Percentiles rank a stretch among this genome's conserved stretches.
phyloP scores from a whole-genome alignment of 1,140 invertebrate genomes.

The Drosophila nikananu region DNA sequence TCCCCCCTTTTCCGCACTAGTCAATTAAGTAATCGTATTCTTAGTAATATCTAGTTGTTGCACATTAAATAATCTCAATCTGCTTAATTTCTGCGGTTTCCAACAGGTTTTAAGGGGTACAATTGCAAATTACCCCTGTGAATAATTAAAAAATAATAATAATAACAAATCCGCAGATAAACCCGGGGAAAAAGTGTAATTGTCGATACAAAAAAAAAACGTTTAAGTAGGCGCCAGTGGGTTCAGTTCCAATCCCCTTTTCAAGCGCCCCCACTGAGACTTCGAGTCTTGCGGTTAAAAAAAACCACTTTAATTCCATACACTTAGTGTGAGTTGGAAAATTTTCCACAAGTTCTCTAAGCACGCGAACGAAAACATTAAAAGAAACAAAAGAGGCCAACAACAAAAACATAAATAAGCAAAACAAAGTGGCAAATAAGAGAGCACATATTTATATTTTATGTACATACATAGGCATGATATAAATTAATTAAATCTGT shows the following conservation, averaged over 20 bases:
- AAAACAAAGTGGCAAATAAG: conserved; percentile 37
- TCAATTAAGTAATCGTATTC: conserved; percentile 35
- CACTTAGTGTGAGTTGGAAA: conserved; percentile 73
- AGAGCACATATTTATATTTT: conserved; percentile 14
- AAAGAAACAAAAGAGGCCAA: conserved; percentile 40
- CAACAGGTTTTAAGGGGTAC: conserved; percentile 36
- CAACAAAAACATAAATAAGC: conserved; percentile 70
- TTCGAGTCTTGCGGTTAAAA: conserved; percentile 23
- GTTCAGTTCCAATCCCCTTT: conserved; percentile 5
- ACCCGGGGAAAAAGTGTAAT: conserved; percentile 34
- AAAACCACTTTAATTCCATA: conserved; percentile 74
- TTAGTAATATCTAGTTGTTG: conserved; percentile 4
- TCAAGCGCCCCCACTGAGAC: neutral
- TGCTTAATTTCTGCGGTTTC: conserved; percentile 36
- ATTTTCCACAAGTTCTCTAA: conserved; percentile 69
- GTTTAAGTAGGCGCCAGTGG: conserved; percentile 63
- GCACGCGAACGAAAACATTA: conserved; percentile 52
- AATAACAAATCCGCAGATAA: conserved; percentile 10
- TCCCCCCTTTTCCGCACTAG: neutral
- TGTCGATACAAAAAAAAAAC: conserved; percentile 51
- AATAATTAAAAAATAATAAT: conserved; percentile 55
- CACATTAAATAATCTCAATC: conserved; percentile 24
- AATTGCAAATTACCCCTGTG: conserved; percentile 28
- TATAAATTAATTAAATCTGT: conserved; percentile 60
- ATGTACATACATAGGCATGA: conserved; percentile 1